These are phyloP conservation scores for Mugil cephalus DNA, from an alignment of 2,113 vertebrate species.

Conservation along the genomic window DNA sequence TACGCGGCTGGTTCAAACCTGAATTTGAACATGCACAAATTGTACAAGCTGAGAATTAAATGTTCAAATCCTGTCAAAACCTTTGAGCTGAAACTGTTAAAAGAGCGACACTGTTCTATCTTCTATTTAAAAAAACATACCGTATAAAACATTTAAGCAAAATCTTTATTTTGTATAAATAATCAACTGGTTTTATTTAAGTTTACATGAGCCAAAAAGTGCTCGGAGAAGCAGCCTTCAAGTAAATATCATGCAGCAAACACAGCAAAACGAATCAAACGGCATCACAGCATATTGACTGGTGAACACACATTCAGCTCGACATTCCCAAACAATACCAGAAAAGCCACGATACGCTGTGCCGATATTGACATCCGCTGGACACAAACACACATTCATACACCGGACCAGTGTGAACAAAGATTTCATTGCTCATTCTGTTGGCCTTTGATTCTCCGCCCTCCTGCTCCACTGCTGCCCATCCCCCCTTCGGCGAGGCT, in stretches of 20 bases:
- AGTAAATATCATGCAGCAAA: too few species aligned
- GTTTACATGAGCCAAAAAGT: too few species aligned
- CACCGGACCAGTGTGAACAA: slow-evolving; percentile 59
- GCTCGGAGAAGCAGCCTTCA: too few species aligned
- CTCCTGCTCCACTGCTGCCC: slow-evolving; percentile 50
- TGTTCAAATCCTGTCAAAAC: neutral
- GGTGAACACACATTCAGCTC: too few species aligned
- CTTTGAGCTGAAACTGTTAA: too few species aligned
- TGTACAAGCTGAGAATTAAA: slow-evolving; percentile 8
- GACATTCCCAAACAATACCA: neutral
- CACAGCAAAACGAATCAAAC: neutral
- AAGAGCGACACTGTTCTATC: too few species aligned
- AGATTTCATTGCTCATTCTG: slow-evolving; percentile 70
- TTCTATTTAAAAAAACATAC: too few species aligned
- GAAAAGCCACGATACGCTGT: neutral
- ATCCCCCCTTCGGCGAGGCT: slow-evolving; percentile 56
- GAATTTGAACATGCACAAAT: slow-evolving; percentile 7
- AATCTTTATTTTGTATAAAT: too few species aligned
- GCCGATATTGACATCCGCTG: slow-evolving; percentile 6
- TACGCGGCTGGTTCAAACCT: slow-evolving; percentile 5
- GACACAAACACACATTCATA: slow-evolving; percentile 16
- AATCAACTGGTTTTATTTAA: too few species aligned
- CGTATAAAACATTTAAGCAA: too few species aligned
- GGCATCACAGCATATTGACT: neutral
- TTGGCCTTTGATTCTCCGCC: slow-evolving; percentile 62